Conservation (phyloP, 2,888 invertebrate species). For the Caprella mutica region DNA sequence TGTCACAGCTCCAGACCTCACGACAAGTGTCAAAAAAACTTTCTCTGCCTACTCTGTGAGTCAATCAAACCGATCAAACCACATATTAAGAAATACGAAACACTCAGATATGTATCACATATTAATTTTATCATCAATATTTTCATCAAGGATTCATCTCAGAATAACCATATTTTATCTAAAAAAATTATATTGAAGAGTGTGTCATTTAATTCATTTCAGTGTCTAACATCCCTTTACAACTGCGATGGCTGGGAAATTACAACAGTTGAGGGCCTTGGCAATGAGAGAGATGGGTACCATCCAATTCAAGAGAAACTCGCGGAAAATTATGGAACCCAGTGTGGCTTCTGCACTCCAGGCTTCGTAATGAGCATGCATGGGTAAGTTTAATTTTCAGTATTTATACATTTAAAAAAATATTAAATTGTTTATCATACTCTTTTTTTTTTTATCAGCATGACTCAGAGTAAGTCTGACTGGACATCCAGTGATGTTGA, state of each 20-base stretch:
- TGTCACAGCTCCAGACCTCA: constrained; percentile 15
- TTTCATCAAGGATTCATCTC: too few species aligned
- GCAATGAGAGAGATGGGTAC: constrained; percentile 50
- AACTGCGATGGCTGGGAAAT: constrained; percentile 57
- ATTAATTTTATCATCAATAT: too few species aligned
- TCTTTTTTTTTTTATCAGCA: too few species aligned
- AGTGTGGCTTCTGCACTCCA: constrained; percentile 64
- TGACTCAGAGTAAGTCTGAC: constrained; percentile 5
- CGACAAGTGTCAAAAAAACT: constrained; percentile 15
- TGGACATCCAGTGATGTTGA: constrained; percentile 38
- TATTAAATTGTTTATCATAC: too few species aligned
- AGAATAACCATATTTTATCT: too few species aligned
- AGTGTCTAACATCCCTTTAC: constrained; percentile 55
- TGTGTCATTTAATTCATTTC: too few species aligned
- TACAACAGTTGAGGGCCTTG: constrained; percentile 60
- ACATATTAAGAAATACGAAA: too few species aligned
- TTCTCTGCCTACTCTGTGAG: constrained; percentile 24
- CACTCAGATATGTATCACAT: too few species aligned
- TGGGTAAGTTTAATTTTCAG: constrained; percentile 49
- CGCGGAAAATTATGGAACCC: constrained; percentile 56
- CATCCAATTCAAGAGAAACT: constrained; percentile 51
- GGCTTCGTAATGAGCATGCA: constrained; percentile 69
- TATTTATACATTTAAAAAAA: too few species aligned
- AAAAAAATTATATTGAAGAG: too few species aligned
- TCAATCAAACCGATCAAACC: too few species aligned